A percentile compares a stretch with the other conserved stretches of the same genome.
These are phyloP conservation scores for Cataglyphis rosenhaueri DNA, from an alignment of 2,888 invertebrate genomes.

Conservation along the genomic window DNA sequence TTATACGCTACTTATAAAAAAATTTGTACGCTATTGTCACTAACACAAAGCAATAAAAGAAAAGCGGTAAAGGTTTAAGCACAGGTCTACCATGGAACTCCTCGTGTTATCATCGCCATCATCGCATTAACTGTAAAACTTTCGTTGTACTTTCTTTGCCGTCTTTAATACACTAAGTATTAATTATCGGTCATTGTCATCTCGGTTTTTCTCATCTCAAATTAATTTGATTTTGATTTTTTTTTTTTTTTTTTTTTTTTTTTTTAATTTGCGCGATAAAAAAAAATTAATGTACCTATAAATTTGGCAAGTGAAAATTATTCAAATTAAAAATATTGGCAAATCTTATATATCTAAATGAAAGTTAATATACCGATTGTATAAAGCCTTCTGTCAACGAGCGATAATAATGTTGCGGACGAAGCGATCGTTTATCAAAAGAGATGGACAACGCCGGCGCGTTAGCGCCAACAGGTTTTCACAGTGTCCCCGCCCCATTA, in stretches of 20 bases:
- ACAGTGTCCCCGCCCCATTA: slow-evolving; percentile 81
- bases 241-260: not conserved
- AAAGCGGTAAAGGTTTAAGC: not conserved
- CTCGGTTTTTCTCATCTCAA: not conserved
- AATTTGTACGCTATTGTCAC: not conserved
- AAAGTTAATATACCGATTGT: not conserved
- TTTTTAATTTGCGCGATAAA: not conserved
- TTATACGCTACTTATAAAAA: not conserved
- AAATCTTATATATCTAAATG: not conserved
- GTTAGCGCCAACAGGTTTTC: slow-evolving; percentile 65
- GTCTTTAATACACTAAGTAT: too few species aligned
- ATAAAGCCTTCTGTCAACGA: slow-evolving; percentile 29
- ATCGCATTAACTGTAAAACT: not conserved
- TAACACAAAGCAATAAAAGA: not conserved
- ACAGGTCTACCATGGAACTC: not conserved
- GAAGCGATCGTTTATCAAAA: slow-evolving; percentile 66
- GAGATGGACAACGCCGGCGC: slow-evolving; percentile 56
- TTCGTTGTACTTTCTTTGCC: not conserved
- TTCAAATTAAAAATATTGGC: not conserved
- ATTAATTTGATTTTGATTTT: not conserved
- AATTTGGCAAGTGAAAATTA: not conserved
- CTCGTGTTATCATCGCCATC: not conserved
- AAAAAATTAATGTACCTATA: not conserved
- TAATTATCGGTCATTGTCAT: not conserved
- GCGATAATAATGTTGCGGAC: slow-evolving; percentile 42